Evolutionary conservation across 2,888 invertebrate genomes (phyloP), one percentile per base, ranked within the genome.

Genomic region (Helicoverpa assulta): DNA sequence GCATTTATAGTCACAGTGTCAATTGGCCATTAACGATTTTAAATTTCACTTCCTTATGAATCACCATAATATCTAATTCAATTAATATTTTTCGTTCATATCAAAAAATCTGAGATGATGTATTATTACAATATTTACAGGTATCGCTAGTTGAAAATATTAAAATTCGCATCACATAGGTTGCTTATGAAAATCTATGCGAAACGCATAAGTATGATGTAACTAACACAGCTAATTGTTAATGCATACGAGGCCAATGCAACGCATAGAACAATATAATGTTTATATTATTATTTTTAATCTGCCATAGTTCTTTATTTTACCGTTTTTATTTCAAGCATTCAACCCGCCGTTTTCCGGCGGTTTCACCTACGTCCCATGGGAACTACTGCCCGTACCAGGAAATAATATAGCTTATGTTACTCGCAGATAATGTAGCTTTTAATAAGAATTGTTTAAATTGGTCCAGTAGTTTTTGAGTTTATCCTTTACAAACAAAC

Each of bases 111-210:
- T n/a, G n/a, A n/a, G n/a, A n/a, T n/a, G n/a, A n/a, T n/a, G n/a
- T n/a, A n/a, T 29, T 2, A 16, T 43, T 16, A 3, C 43, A 43
- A 43, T 43, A 16, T 5, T 43, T 43, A 4, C 3, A 16, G 43
- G 10, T 43, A 43, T 5, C 6, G 5, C 16, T 16, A 43, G 12
- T 33, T 33, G 7, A 7, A 33, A 33, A 14, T 10, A 16, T 16
- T 43, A 16, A 16, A 0, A 60, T 47, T 5, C 1, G 29, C n/a
- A 7, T 10, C 12, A 10, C 51, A 55, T 33, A 16, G 19, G 59
- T 52, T 63, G 21, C 26, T 8, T 50, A 76, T 72, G 53, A 59
- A 67, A 72, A 73, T 72, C n/a, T 56, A 77, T 77, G 73, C 78
- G 43, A 53, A 55, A 77, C 29, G 56, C 75, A 63, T 75, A 19